Conservation (phyloP, 2,797 vertebrate species). For the Kryptopterus vitreolus region DNA sequence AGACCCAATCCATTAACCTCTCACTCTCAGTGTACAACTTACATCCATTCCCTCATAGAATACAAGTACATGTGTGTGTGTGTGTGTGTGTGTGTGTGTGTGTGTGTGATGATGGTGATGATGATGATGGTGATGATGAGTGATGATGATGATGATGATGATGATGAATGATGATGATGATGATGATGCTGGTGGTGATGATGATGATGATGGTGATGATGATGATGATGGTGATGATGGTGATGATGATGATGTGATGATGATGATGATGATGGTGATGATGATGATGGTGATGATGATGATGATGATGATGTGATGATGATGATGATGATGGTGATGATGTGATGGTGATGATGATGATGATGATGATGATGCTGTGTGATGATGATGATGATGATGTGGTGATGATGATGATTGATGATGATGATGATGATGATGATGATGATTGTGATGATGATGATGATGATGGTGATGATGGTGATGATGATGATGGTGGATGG, state of each 20-base stretch:
- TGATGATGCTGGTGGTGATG: background rate
- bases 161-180: no score
- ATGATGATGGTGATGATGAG: no score
- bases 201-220: no score
- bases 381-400: background rate
- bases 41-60: constrained; percentile 16
- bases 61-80: no score
- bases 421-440: background rate
- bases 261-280: background rate
- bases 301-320: no score
- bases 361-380: background rate
- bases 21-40: constrained; percentile 53
- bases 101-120: background rate
- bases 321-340: no score
- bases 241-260: background rate
- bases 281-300: background rate
- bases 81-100: no score
- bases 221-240: background rate
- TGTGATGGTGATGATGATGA: no score
- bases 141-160: background rate
- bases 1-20: constrained; percentile 71
- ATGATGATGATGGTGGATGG: background rate
- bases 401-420: background rate
- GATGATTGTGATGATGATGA: background rate
- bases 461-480: background rate